These are phyloP conservation scores for Apistogramma diplotaenia DNA, from an alignment of 2,113 vertebrate species.

Conservation along the genomic window DNA sequence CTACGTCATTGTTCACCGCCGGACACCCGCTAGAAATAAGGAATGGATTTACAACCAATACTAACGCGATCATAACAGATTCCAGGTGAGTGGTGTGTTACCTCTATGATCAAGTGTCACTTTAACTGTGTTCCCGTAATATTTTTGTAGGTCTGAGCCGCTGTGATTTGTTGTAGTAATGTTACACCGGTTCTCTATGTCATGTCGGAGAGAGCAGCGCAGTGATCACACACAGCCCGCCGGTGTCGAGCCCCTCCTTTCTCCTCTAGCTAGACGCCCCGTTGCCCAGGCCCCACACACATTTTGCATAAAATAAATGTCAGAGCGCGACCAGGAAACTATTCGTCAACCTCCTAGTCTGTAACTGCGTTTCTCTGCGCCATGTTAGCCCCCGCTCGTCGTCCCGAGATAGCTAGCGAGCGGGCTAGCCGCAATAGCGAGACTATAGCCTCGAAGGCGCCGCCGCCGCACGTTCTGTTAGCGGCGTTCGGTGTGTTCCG, in stretches of 20 bases:
- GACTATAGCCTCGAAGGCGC: neutral
- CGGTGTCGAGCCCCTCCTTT: constrained; percentile 76
- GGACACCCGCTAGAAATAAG: constrained; percentile 81
- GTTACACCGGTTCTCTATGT: constrained; percentile 70
- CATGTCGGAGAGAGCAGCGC: constrained; percentile 69
- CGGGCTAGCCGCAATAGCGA: constrained; percentile 50
- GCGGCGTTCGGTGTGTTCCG: constrained; percentile 25
- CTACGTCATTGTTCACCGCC: constrained; percentile 87
- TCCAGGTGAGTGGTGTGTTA: constrained; percentile 66
- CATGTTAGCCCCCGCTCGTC: constrained; percentile 10
- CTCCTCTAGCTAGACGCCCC: neutral
- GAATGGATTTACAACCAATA: constrained; percentile 78
- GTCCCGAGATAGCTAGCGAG: constrained; percentile 18
- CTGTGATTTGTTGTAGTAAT: constrained; percentile 28
- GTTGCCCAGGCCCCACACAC: neutral
- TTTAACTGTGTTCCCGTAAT: neutral
- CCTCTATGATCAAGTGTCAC: neutral
- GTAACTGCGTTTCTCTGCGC: neutral
- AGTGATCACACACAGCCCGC: constrained; percentile 44
- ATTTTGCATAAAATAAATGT: neutral
- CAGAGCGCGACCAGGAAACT: neutral
- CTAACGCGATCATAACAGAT: constrained; percentile 69
- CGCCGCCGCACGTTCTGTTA: neutral
- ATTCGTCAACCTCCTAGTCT: fast-evolving
- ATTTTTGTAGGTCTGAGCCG: neutral